Evolutionary conservation across 2,888 invertebrate genomes (phyloP).

Genomic region (Uropetala carovei): DNA sequence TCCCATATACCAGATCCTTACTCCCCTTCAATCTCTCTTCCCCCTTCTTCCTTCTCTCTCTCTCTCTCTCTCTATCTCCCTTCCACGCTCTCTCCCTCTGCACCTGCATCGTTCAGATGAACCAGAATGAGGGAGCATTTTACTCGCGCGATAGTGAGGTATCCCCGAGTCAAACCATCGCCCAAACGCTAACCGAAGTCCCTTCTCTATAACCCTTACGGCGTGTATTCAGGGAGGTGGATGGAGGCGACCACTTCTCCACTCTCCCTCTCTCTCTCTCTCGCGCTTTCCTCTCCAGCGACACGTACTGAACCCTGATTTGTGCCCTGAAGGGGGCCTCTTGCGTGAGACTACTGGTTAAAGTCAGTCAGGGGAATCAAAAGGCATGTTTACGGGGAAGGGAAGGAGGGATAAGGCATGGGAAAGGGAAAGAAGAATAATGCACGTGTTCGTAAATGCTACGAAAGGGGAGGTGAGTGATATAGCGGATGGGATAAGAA

Average conservation of each 20-base stretch:
- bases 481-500: background rate
- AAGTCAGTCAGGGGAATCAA: background rate
- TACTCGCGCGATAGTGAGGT: constrained; percentile 8
- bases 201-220: background rate
- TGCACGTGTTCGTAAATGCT: background rate
- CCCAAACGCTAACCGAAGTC: background rate
- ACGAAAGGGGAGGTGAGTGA: background rate
- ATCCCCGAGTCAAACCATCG: background rate
- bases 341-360: background rate
- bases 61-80: background rate
- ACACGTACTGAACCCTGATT: background rate
- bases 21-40: too few relatives aligned
- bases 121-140: constrained; percentile 15
- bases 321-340: background rate
- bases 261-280: too few relatives aligned
- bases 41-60: too few relatives aligned
- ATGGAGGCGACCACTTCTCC: too few relatives aligned
- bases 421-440: background rate
- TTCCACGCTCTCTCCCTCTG: background rate
- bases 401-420: background rate
- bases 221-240: background rate
- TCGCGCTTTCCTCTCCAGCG: background rate
- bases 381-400: background rate
- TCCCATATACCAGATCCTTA: background rate
- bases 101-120: background rate